A percentile compares a stretch with the other conserved stretches of the same genome.
Evolutionary conservation across 2,113 vertebrate species (phyloP).

Genomic region (Hylia prasina): DNA sequence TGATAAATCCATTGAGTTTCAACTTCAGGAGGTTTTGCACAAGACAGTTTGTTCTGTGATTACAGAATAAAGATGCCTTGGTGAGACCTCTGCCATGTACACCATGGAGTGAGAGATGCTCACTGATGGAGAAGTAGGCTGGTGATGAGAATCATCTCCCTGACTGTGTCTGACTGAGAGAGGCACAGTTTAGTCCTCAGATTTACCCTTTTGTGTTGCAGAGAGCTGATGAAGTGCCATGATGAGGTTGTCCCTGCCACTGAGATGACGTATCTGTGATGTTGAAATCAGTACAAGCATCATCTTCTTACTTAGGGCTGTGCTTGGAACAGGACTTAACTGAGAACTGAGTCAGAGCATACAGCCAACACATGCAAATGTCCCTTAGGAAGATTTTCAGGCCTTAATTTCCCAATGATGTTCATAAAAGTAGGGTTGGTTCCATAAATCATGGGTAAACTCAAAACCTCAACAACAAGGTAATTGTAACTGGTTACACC

Average conservation of each 20-base stretch:
- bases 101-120: neutral
- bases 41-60: neutral
- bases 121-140: neutral
- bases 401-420: neutral
- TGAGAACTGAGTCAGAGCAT: slow-evolving; percentile 13
- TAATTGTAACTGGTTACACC: neutral
- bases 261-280: neutral
- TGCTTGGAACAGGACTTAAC: neutral
- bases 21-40: neutral
- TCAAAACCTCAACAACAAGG: neutral
- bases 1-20: neutral
- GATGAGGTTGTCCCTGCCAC: neutral
- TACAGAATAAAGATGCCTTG: neutral
- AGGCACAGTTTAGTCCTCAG: neutral
- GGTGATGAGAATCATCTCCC: neutral
- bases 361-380: neutral
- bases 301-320: neutral
- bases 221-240: neutral
- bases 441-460: neutral
- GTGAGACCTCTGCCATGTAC: neutral
- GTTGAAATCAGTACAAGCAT: neutral
- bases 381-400: neutral
- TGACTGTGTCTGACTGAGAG: neutral
- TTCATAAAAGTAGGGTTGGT: slow-evolving; percentile 15
- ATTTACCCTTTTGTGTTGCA: neutral